A percentile compares a stretch with the other conserved stretches of the same genome.
These are phyloP conservation scores for Heliconius ismenius DNA, from an alignment of 2,888 invertebrate genomes.

Conservation along the genomic window DNA sequence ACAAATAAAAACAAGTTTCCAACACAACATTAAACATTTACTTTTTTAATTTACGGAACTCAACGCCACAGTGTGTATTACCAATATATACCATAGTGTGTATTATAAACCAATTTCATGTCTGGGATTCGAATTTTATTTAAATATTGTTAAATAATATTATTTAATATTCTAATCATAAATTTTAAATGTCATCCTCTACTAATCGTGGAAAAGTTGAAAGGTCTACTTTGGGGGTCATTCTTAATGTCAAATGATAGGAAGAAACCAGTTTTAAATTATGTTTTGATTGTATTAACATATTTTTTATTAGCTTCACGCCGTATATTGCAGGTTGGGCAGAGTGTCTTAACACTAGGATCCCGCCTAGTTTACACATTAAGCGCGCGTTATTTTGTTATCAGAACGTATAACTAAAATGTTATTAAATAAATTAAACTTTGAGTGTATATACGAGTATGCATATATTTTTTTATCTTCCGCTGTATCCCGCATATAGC, in stretches of 20 bases:
- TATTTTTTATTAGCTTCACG: not conserved
- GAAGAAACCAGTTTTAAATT: not conserved
- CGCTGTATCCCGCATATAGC: too few relatives aligned
- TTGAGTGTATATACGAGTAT: not conserved
- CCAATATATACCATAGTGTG: too few relatives aligned
- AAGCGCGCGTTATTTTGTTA: too few relatives aligned
- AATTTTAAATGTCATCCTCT: conserved; percentile 4
- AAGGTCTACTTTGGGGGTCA: conserved; percentile 15
- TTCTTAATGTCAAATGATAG: not conserved
- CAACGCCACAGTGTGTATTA: too few relatives aligned
- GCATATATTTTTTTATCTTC: not conserved
- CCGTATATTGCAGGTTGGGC: not conserved
- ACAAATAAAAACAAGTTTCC: too few relatives aligned
- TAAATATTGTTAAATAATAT: not conserved
- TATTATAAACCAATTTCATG: too few relatives aligned
- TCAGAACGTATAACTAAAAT: too few relatives aligned
- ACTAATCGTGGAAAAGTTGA: conserved; percentile 6
- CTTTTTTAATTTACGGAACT: too few relatives aligned
- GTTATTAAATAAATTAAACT: not conserved
- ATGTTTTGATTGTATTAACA: too few relatives aligned
- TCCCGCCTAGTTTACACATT: too few relatives aligned
- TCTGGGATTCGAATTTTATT: not conserved
- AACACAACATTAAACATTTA: too few relatives aligned
- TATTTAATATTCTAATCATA: conserved; percentile 6
- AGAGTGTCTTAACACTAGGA: not conserved